These are phyloP conservation scores for Nephrotoma flavescens DNA, from an alignment of 2,888 invertebrate genomes.

Conservation along the genomic window DNA sequence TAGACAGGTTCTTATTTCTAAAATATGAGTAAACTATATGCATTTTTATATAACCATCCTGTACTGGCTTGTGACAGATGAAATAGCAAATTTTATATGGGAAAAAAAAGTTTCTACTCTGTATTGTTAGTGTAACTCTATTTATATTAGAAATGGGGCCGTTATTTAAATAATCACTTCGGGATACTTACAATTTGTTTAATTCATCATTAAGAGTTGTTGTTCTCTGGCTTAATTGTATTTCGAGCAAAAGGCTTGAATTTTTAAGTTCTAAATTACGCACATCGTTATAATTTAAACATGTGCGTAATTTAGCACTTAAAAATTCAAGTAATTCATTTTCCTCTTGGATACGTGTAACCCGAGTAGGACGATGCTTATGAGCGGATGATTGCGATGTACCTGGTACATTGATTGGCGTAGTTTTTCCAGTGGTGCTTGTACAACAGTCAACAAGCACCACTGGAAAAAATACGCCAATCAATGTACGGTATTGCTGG, in stretches of 20 bases:
- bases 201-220: constrained; percentile 73
- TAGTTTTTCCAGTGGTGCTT: not conserved
- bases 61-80: too few species aligned
- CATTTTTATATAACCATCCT: too few species aligned
- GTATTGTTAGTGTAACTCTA: too few species aligned
- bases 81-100: too few species aligned
- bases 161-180: not conserved
- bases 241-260: constrained; percentile 64
- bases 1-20: too few species aligned
- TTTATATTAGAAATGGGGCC: too few species aligned
- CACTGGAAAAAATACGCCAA: too few species aligned
- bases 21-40: too few species aligned
- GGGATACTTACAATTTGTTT: constrained; percentile 47
- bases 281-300: constrained; percentile 90
- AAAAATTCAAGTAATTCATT: constrained; percentile 81
- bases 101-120: too few species aligned
- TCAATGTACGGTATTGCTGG: not conserved
- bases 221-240: constrained; percentile 73
- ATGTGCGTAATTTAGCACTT: too few species aligned
- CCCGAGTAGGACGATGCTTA: constrained; percentile 53
- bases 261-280: constrained; percentile 88
- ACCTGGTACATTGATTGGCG: not conserved
- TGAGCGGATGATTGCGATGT: not conserved
- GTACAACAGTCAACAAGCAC: too few species aligned
- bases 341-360: constrained; percentile 86